These are phyloP conservation scores for Muscicapa comitata DNA, from an alignment of 2,797 vertebrate species.

Conservation along the genomic window DNA sequence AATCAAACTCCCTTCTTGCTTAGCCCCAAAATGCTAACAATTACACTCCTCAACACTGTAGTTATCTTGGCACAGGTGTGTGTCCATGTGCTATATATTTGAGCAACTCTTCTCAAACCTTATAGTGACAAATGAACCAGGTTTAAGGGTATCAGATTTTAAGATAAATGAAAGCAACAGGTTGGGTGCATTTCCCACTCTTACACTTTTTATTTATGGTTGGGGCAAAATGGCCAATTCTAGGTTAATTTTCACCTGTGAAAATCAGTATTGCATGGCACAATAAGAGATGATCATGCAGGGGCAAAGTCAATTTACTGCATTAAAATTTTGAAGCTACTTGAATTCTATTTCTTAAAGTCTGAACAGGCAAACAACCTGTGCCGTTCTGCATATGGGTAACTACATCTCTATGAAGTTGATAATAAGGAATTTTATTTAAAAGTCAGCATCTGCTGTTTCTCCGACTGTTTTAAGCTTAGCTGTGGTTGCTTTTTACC, in stretches of 20 bases:
- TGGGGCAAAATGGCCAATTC: not conserved
- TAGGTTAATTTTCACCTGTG: not conserved
- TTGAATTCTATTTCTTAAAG: not conserved
- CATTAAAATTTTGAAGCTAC: not conserved
- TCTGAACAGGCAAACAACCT: not conserved
- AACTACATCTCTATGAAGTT: not conserved
- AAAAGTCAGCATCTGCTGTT: fast-evolving
- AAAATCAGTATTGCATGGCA: not conserved
- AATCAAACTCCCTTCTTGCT: not conserved
- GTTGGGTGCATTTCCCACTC: not conserved
- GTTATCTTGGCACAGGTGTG: not conserved
- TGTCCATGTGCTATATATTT: not conserved
- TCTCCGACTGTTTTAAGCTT: not conserved
- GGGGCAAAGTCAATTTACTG: not conserved
- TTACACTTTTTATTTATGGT: not conserved
- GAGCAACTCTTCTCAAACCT: not conserved
- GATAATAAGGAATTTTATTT: not conserved
- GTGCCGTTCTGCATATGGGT: not conserved
- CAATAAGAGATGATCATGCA: not conserved
- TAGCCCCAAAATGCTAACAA: not conserved
- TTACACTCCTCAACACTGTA: not conserved
- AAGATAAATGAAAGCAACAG: not conserved
- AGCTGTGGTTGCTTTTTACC: not conserved
- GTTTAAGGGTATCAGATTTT: not conserved
- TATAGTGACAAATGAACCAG: not conserved